Conservation (phyloP, 2,888 invertebrate genomes). For the Punctoribates punctum region DNA sequence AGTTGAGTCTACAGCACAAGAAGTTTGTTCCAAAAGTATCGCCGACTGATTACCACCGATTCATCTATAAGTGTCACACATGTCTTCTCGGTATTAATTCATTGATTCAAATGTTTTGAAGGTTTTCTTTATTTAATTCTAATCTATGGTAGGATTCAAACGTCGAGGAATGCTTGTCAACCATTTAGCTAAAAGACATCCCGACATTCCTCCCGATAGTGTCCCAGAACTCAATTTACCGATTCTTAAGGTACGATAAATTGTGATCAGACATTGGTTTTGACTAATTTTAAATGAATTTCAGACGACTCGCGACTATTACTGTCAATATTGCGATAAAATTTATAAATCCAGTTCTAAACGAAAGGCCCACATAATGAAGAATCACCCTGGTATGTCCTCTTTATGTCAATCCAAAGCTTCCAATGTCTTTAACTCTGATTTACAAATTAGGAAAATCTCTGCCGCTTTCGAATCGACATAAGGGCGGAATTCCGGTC, state of each 20-base stretch:
- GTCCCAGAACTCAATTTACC: conserved; percentile 73
- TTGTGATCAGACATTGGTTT: not conserved
- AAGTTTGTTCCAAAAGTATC: conserved; percentile 53
- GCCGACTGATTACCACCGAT: conserved; percentile 67
- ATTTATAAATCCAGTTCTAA: conserved; percentile 80
- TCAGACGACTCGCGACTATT: conserved; percentile 71
- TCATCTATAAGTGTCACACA: conserved; percentile 70
- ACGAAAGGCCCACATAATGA: conserved; percentile 73
- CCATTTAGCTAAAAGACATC: conserved; percentile 68
- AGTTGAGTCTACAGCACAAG: conserved; percentile 29
- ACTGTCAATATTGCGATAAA: conserved; percentile 78
- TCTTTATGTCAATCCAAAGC: too few relatives aligned
- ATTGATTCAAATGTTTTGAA: too few relatives aligned
- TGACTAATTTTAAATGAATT: not conserved
- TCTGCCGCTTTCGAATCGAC: conserved; percentile 42
- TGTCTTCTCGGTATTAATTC: conserved; percentile 62
- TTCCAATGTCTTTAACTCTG: not conserved
- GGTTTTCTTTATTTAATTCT: not conserved
- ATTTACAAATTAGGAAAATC: conserved; percentile 35
- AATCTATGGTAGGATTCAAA: conserved; percentile 59
- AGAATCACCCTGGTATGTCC: conserved; percentile 69
- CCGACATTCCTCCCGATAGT: conserved; percentile 62
- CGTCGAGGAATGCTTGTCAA: conserved; percentile 80
- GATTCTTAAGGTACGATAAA: conserved; percentile 58
- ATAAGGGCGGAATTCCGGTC: conserved; percentile 56